Evolutionary conservation across 64 coral and sea anemone species (phyloP), one percentile per base, ranked within the genome.

Genomic region (Dendronephthya gigantea): DNA sequence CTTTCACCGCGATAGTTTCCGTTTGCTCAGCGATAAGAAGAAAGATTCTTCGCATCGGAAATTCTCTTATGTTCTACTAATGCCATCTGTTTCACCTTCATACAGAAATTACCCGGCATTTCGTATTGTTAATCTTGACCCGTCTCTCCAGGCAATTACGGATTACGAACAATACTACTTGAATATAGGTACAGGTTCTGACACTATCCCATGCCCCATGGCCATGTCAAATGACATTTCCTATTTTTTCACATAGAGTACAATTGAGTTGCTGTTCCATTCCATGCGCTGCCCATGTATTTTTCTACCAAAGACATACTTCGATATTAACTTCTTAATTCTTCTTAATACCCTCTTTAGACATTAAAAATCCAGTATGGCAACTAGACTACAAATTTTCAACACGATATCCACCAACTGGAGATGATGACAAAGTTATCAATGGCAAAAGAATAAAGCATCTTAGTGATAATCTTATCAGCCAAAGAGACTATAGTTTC

Each of bases 161-260:
- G 93, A 96, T 88, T 96, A 90, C 81, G 91, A 89, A 14, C 93
- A 96, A 36, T 90, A 92, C 69, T 96, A 85, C 47, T 82, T 96
- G 90, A 85, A 96, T 48, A 50, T 96, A 25, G 90, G 92, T 3
- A 86, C 92, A 82, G 93, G 90, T 27, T 92, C 93, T 90, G 87
- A 90, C 90, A 23, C 85, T 29, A n/a, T 47, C 31, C 14, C 22
- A 59, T n/a, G n/a, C n/a, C n/a, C n/a, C n/a, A n/a, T 52, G 23
- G 50, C 13, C 50, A 52, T 22, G n/a, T n/a, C n/a, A n/a, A n/a
- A n/a, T n/a, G n/a, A n/a, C n/a, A n/a, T n/a, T n/a, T n/a, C n/a
- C n/a, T n/a, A n/a, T n/a, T n/a, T n/a, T n/a, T n/a, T n/a, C n/a
- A n/a, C n/a, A n/a, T n/a, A n/a, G n/a, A n/a, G n/a, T n/a, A n/a